phyloP scores from a whole-genome alignment of 2,888 invertebrate genomes.

The Microdon myrmicae region DNA sequence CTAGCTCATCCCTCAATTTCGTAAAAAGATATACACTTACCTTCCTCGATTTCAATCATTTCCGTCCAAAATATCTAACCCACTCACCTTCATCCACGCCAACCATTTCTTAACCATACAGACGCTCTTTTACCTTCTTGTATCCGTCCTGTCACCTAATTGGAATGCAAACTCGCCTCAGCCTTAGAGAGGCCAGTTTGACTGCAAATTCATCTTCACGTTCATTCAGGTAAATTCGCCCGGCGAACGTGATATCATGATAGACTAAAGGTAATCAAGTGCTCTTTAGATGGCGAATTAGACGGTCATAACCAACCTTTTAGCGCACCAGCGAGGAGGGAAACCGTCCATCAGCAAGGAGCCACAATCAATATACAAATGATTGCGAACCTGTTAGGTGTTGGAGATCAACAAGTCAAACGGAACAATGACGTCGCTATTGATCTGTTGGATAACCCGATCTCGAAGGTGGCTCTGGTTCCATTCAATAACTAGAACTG shows the following conservation, averaged over 20 bases:
- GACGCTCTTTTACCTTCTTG: too few species aligned
- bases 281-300: constrained; percentile 42
- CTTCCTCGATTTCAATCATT: too few species aligned
- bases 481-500: constrained; percentile 24
- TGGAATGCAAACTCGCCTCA: constrained; percentile 23
- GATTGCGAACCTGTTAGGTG: constrained; percentile 35
- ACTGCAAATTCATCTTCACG: constrained; percentile 11
- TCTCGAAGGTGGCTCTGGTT: constrained; percentile 18
- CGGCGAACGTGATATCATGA: too few species aligned
- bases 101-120: too few species aligned
- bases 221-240: constrained; percentile 26
- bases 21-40: too few species aligned
- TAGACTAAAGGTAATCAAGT: constrained; percentile 50
- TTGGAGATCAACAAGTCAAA: constrained; percentile 26
- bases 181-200: constrained; percentile 7
- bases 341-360: constrained; percentile 37
- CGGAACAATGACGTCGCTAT: constrained; percentile 21
- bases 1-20: too few species aligned
- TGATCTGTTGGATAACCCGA: constrained; percentile 2
- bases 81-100: too few species aligned
- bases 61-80: too few species aligned
- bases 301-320: constrained; percentile 6
- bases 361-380: constrained; percentile 30
- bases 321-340: constrained; percentile 4
- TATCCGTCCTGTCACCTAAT: constrained; percentile 10